Evolutionary conservation across 2,113 vertebrate genomes (phyloP).

Genomic region (Rynchops niger): DNA sequence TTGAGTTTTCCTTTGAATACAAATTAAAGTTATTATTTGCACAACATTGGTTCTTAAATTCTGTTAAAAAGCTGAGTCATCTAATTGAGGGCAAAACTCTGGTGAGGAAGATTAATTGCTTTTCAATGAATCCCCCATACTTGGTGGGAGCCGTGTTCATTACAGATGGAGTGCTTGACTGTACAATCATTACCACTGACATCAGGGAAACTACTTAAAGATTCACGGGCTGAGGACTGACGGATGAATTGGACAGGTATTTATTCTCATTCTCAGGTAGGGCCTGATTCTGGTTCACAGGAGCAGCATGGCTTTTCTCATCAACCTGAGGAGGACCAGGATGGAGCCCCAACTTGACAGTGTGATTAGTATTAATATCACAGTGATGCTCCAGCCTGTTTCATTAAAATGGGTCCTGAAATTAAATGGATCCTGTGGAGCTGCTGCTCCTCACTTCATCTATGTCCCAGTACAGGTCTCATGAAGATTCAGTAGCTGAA

Average conservation of each 20-base stretch:
- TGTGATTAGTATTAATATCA: not conserved
- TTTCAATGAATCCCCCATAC: not conserved
- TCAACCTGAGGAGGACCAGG: not conserved
- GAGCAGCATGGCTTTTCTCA: not conserved
- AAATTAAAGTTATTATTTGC: not conserved
- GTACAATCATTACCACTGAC: not conserved
- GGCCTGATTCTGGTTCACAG: not conserved
- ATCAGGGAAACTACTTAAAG: not conserved
- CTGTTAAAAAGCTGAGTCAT: not conserved
- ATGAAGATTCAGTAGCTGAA: not conserved
- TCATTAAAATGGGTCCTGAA: not conserved
- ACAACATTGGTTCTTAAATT: not conserved
- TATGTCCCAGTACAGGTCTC: not conserved
- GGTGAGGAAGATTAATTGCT: not conserved
- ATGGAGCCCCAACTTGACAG: not conserved
- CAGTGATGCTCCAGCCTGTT: not conserved
- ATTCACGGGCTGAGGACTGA: not conserved
- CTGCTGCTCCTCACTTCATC: not conserved
- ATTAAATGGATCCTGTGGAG: not conserved
- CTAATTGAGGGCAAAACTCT: not conserved
- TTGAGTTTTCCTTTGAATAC: not conserved
- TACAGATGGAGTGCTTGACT: not conserved
- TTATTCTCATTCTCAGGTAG: not conserved
- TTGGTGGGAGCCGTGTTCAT: not conserved
- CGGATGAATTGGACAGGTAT: not conserved